Base-by-base conservation (phyloP, 2,113 vertebrate genomes). In the Melanostigma gelatinosum region DNA sequence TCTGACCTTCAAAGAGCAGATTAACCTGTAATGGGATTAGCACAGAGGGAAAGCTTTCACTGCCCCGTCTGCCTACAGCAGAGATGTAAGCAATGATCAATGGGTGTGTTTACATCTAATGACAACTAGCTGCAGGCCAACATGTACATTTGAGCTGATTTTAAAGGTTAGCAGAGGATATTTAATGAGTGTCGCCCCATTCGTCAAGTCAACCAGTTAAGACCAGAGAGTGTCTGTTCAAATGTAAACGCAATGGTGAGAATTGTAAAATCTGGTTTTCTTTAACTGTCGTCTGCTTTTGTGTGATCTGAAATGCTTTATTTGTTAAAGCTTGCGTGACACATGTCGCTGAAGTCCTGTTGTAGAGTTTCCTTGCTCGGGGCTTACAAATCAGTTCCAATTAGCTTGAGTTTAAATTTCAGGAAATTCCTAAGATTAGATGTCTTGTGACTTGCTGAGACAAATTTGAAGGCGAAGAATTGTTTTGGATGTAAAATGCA, bases 21-120 rank as follows among this genome's bases (percentile, higher is more conserved):
- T 93, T 94, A 94, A 93, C 79, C 83, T 83, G 27, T 93, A 93
- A 94, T 93, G 82, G 86, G 93, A 93, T 94, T 94, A 93, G 78
- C 67, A 74, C 67, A 76, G 84, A 68, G 83, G 72, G 79, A 69
- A 75, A 67, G 73, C 88, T 90, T 87, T 89, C 85, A 84, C 85
- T 88, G 81, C 52, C 72, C 78, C 32, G 32, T 82, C 84, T 77
- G 72, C 77, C 82, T 85, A 57, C 74, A 75, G 58, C 67, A 73
- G 8, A 18, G 61, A 79, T 75, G 34, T 24, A 78, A 67, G 27
- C 66, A 65, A 64, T 78, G 65, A 86, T 83, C 77, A 71, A 46
- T 66, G 24, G 20, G 55, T 24, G 46, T 74, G 34, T 72, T 82
- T 81, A 69, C 57, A 77, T 40, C 46, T 75, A 38, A 64, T 61